phyloP scores from a whole-genome alignment of 2,888 invertebrate genomes.

The Orchesellides sinensis region DNA sequence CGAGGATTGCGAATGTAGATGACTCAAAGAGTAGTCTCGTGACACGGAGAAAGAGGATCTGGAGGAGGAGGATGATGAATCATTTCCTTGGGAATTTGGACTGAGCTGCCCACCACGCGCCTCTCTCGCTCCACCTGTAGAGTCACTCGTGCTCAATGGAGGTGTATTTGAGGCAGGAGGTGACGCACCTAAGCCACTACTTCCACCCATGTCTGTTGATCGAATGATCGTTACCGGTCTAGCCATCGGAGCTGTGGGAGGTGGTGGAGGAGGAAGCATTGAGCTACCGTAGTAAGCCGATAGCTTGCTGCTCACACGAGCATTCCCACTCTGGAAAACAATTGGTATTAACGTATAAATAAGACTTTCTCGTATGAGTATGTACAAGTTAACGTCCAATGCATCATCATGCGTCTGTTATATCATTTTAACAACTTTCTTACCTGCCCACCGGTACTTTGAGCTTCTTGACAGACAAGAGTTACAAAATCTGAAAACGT shows the following conservation, averaged over 20 bases:
- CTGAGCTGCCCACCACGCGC: conserved; percentile 73
- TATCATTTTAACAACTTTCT: background rate
- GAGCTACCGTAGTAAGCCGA: conserved; percentile 93
- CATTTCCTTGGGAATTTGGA: conserved; percentile 73
- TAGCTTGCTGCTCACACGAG: conserved; percentile 78
- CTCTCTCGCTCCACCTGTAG: conserved; percentile 77
- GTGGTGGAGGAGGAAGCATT: conserved; percentile 96
- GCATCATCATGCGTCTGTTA: background rate
- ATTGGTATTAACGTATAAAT: too few species aligned
- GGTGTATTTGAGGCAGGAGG: conserved; percentile 82
- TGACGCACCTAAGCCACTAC: conserved; percentile 70
- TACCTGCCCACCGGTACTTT: conserved; percentile 77
- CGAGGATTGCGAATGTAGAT: conserved; percentile 91
- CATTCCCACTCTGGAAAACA: conserved; percentile 70
- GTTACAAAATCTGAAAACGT: conserved; percentile 97
- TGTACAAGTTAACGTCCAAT: background rate
- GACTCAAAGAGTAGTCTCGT: conserved; percentile 91
- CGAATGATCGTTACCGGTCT: conserved; percentile 96
- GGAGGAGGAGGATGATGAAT: conserved; percentile 72
- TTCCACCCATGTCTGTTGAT: conserved; percentile 82
- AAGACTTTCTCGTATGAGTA: background rate
- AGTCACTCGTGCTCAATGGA: conserved; percentile 77
- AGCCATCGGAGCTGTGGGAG: conserved; percentile 95
- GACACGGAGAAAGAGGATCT: conserved; percentile 77
- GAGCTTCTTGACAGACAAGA: conserved; percentile 96